Conservation (phyloP, 2,797 vertebrate species). For the Lepus townsendii region DNA sequence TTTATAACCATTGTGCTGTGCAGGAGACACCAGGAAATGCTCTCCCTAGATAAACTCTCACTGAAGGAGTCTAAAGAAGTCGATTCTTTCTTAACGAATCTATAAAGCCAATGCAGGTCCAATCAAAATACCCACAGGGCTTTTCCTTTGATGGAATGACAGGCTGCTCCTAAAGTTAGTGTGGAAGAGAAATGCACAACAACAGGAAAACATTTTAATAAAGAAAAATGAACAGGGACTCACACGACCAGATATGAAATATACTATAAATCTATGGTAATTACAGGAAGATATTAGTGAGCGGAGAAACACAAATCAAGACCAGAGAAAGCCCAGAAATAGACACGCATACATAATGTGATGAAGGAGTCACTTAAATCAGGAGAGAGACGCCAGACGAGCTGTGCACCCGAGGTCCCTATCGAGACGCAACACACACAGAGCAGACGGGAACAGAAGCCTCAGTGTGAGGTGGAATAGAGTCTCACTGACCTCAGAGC, state of each 20-base stretch:
- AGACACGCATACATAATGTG: background rate
- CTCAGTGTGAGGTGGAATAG: too few species aligned
- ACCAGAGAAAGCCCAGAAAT: slow-evolving; percentile 28
- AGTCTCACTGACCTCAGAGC: background rate
- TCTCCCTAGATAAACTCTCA: background rate
- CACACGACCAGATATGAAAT: background rate
- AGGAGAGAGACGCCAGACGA: background rate
- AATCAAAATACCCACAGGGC: background rate
- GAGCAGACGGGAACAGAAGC: too few species aligned
- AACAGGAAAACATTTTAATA: background rate
- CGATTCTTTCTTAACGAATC: background rate
- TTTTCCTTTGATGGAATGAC: slow-evolving; percentile 1
- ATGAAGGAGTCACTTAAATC: background rate
- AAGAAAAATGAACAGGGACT: slow-evolving; percentile 40
- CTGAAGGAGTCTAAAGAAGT: background rate
- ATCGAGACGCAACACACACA: too few species aligned
- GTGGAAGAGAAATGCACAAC: background rate
- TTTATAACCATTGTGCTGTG: background rate
- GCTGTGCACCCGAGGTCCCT: too few species aligned
- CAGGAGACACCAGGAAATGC: background rate
- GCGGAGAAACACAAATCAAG: slow-evolving; percentile 23
- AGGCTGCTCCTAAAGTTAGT: background rate
- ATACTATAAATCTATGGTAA: background rate
- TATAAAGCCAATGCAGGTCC: background rate
- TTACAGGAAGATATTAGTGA: slow-evolving; percentile 36